Percentiles rank a stretch among this genome's conserved stretches.
Evolutionary conservation across 2,113 vertebrate genomes (phyloP).

Genomic region (Anser brachyrhynchus): DNA sequence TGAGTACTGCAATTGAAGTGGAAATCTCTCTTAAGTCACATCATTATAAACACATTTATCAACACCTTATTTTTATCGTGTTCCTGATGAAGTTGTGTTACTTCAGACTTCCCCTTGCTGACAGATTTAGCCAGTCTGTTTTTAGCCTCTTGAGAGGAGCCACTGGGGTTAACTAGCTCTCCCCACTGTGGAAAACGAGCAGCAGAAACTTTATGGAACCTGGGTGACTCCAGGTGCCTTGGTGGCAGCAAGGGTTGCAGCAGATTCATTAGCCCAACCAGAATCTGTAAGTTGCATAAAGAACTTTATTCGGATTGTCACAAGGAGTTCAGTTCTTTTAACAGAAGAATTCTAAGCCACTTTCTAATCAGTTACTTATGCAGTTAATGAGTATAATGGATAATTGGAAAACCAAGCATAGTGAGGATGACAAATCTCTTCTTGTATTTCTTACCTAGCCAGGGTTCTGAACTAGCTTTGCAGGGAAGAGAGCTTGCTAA

Average conservation of each 20-base stretch:
- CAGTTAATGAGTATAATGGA: background rate
- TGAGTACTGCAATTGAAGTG: background rate
- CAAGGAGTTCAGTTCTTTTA: background rate
- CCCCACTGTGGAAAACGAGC: background rate
- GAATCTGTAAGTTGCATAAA: background rate
- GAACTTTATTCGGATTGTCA: background rate
- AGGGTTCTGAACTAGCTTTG: slow-evolving; percentile 87
- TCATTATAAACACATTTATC: background rate
- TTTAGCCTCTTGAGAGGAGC: background rate
- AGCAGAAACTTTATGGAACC: accelerated
- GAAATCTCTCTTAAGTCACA: background rate
- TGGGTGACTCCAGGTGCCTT: background rate
- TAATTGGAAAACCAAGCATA: background rate
- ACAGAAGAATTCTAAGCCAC: background rate
- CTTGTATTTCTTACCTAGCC: slow-evolving; percentile 76
- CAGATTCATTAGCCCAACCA: background rate
- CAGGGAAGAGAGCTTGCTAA: slow-evolving; percentile 91
- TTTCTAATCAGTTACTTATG: background rate
- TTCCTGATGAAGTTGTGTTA: background rate
- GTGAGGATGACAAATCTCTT: background rate
- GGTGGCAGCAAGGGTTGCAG: background rate
- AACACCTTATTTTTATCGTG: background rate
- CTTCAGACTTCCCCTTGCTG: background rate
- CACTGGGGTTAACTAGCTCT: background rate
- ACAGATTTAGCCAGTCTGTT: background rate